A percentile compares a stretch with the other conserved stretches of the same genome.
phyloP scores from a whole-genome alignment of 2,797 vertebrate species.

The Karalla daura region DNA sequence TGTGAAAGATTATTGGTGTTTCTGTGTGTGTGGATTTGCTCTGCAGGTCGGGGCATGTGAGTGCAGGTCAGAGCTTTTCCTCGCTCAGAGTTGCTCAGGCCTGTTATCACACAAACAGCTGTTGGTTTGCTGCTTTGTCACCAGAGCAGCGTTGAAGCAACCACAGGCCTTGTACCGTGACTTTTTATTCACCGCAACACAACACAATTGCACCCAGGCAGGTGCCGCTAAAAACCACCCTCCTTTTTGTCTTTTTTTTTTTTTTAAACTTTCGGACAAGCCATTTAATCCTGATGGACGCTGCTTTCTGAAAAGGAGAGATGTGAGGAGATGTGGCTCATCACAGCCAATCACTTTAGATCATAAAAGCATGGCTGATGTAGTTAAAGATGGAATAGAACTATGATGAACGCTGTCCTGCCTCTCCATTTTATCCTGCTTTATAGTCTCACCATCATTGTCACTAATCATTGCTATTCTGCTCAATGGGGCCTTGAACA shows the following conservation, averaged over 20 bases:
- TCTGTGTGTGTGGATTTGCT: conserved; percentile 1
- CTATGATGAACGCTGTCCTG: conserved; percentile 27
- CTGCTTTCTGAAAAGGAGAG: conserved; percentile 28
- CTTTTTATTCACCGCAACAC: conserved; percentile 36
- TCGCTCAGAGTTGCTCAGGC: neutral
- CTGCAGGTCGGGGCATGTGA: neutral
- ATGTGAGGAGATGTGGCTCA: conserved; percentile 18
- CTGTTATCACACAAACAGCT: conserved; percentile 38
- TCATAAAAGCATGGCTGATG: conserved; percentile 10
- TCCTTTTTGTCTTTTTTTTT: conserved; percentile 7
- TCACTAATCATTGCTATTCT: conserved; percentile 62
- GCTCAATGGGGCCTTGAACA: conserved; percentile 20
- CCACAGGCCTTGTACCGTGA: conserved; percentile 24
- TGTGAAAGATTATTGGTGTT: neutral
- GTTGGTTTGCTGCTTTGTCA: conserved; percentile 34
- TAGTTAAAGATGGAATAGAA: conserved; percentile 41
- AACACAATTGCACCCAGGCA: conserved; percentile 17
- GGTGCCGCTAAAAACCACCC: neutral
- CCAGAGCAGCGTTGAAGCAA: conserved; percentile 15
- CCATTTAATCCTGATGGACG: conserved; percentile 27
- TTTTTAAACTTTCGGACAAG: no score
- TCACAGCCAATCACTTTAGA: conserved; percentile 47
- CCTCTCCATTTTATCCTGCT: conserved; percentile 19
- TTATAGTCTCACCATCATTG: conserved; percentile 35
- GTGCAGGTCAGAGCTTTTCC: conserved; percentile 21